Evolutionary conservation across 1,140 invertebrate species (phyloP), one percentile per base, ranked within the genome.

Genomic region (Pseudomyrmex sp.): DNA sequence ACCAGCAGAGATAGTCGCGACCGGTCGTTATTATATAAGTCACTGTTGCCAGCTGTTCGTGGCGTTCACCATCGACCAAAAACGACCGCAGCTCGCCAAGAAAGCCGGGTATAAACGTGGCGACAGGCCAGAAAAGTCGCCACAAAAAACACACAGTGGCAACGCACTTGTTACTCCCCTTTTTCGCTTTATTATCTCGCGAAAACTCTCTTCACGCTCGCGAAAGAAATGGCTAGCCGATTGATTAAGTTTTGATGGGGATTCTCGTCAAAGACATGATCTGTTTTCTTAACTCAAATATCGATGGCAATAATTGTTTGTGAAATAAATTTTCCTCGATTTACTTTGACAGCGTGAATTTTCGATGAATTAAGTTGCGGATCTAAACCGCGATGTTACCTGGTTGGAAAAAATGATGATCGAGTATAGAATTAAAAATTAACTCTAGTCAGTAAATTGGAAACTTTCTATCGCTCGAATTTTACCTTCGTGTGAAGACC

Each of bases 401-500:
- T 35, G 35, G 4, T 35, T 5, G 35, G 5, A 7, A 35, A 35
- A 35, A 35, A 35, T 35, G 5, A 35, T 35, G 3, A 18, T 26
- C 26, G 26, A 35, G 35, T 35, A 35, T 35, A 35, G 35, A 35
- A 35, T 35, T 35, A 5, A 35, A 35, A 35, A 5, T 35, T 35
- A 35, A 35, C 7, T 35, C 35, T 35, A 35, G 35, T 35, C 35
- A 35, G 5, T 0, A 35, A 35, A 35, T 35, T 35, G 35, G 5
- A 3, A 35, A 7, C 35, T 35, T 5, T 35, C 35, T 35, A 5
- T 35, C 35, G 35, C 35, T 7, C 5, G 35, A 35, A 7, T 15
- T 58, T 90, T 92, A 93, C 92, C 92, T 93, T 92, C 5, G 88
- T 85, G 52, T 91, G 92, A 83, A 93, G 86, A 79, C 87, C 91